These are phyloP conservation scores for Panonychus citri DNA, from an alignment of 1,140 invertebrate genomes.

Conservation along the genomic window DNA sequence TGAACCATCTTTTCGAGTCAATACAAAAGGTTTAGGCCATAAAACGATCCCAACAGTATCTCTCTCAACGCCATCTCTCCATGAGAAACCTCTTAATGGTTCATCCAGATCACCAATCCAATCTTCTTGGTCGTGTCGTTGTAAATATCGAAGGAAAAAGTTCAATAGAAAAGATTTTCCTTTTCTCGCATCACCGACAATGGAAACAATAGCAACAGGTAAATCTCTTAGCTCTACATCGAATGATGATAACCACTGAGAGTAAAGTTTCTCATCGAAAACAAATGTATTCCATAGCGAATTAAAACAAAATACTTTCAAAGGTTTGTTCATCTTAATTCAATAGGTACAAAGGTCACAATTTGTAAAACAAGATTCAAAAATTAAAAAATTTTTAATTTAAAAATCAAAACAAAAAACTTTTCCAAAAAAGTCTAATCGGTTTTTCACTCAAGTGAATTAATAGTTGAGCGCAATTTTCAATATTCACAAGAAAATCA, in stretches of 20 bases:
- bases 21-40: constrained; percentile 72
- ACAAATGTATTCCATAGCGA: neutral
- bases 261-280: too few relatives aligned
- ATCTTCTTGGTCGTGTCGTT: neutral
- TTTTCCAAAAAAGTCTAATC: too few relatives aligned
- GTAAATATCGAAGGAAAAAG: constrained; percentile 70
- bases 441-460: too few relatives aligned
- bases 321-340: neutral
- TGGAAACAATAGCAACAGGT: constrained; percentile 70
- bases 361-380: too few relatives aligned
- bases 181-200: constrained; percentile 86
- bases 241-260: constrained; percentile 24
- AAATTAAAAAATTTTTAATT: too few relatives aligned
- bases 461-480: too few relatives aligned
- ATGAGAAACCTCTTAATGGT: constrained; percentile 41
- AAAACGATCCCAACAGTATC: constrained; percentile 85
- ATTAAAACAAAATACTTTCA: neutral
- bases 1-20: constrained; percentile 21
- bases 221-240: too few relatives aligned
- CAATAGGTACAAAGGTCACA: too few relatives aligned
- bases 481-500: too few relatives aligned
- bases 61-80: constrained; percentile 75
- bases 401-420: too few relatives aligned
- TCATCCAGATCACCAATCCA: constrained; percentile 19
- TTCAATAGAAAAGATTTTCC: constrained; percentile 82